Evolutionary conservation across 53 echinoderm and acorn worm species (phyloP).

Genomic region (Paracentrotus lividus): DNA sequence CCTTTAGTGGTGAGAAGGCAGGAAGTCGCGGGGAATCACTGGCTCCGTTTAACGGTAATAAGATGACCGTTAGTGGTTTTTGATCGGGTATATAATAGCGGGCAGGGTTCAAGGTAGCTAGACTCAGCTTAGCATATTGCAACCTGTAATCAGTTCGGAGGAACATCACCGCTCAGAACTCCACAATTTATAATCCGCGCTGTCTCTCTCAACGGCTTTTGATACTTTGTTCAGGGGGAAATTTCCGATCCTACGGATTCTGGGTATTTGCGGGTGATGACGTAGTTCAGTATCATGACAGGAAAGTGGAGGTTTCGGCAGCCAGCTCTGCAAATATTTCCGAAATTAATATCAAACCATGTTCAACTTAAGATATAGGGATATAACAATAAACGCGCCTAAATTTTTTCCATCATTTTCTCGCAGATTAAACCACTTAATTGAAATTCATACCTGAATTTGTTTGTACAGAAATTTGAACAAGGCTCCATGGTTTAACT

Average conservation of each 20-base stretch:
- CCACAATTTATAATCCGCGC: slow-evolving; percentile 26
- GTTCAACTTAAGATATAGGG: background rate
- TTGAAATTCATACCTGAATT: background rate
- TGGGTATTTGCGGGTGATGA: slow-evolving; percentile 43
- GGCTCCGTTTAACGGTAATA: slow-evolving; percentile 68
- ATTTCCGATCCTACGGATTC: slow-evolving; percentile 53
- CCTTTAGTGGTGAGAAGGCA: too few species aligned
- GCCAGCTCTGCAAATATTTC: slow-evolving; percentile 51
- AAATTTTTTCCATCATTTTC: background rate
- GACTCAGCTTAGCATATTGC: slow-evolving; percentile 59
- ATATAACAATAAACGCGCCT: background rate
- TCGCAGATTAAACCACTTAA: background rate
- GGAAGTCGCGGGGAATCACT: slow-evolving; percentile 58
- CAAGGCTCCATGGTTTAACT: background rate
- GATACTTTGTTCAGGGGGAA: slow-evolving; percentile 65
- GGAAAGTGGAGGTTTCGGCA: slow-evolving; percentile 62
- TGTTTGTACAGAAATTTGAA: background rate
- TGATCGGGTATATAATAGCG: slow-evolving; percentile 65
- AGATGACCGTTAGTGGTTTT: slow-evolving; percentile 60
- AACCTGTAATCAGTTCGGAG: slow-evolving; percentile 46
- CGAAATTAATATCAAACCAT: slow-evolving; percentile 21
- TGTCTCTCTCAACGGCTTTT: slow-evolving; percentile 57
- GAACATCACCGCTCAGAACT: slow-evolving; percentile 25
- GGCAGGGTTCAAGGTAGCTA: background rate
- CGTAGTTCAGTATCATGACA: slow-evolving; percentile 34